phyloP scores from a whole-genome alignment of 1,140 invertebrate species.

The Proales similis region DNA sequence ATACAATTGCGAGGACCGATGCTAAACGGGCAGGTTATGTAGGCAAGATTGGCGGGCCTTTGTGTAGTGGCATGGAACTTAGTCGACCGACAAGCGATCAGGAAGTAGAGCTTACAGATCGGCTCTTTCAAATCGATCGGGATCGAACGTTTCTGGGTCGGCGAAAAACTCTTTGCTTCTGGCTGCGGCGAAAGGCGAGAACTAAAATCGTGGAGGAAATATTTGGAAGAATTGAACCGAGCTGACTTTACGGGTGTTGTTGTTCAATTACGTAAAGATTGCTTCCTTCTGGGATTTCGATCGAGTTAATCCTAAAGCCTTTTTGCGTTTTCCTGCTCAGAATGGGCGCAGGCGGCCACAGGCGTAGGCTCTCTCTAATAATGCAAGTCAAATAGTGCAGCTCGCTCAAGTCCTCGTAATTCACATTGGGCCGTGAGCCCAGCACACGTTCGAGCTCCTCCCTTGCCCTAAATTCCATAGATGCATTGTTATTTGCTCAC shows the following conservation, averaged over 20 bases:
- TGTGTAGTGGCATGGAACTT: too few species aligned
- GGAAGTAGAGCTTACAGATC: too few species aligned
- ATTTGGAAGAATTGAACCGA: too few species aligned
- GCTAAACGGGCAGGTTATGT: slow-evolving; percentile 25
- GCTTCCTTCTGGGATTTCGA: slow-evolving; percentile 22
- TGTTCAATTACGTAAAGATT: slow-evolving; percentile 13
- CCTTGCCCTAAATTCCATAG: slow-evolving; percentile 8
- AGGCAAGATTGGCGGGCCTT: too few species aligned
- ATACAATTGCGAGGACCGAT: slow-evolving; percentile 31
- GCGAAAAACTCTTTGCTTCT: too few species aligned
- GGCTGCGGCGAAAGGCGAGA: too few species aligned
- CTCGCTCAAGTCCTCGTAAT: slow-evolving; percentile 7
- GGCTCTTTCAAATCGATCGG: too few species aligned
- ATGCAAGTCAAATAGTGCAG: slow-evolving; percentile 6
- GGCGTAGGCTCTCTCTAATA: slow-evolving; percentile 2
- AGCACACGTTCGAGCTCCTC: slow-evolving; percentile 6
- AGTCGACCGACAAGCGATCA: too few species aligned
- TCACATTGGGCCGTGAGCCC: not conserved
- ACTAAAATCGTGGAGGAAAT: too few species aligned
- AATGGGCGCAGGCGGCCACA: slow-evolving; percentile 10
- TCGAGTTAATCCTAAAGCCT: slow-evolving; percentile 7
- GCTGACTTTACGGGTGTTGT: too few species aligned
- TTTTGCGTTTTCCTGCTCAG: not conserved
- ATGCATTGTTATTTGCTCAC: not conserved
- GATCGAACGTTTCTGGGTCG: too few species aligned